Evolutionary conservation across 2,888 invertebrate genomes (phyloP).

Genomic region (Barypeithes pellucidus): DNA sequence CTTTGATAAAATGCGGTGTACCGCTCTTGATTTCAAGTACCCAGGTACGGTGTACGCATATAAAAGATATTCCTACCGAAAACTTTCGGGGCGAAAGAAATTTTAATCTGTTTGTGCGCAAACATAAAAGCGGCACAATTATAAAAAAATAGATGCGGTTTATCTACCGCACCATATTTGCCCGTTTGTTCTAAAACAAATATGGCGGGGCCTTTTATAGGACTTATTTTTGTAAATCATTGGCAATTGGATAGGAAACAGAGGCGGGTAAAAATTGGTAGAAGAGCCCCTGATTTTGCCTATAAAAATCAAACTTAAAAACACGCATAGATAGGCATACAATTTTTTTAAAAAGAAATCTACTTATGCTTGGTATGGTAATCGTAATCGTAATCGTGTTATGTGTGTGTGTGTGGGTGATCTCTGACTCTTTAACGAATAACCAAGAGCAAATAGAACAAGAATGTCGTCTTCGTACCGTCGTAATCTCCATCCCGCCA

Average conservation of each 20-base stretch:
- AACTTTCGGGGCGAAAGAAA: slow-evolving; percentile 20
- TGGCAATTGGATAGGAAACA: not conserved
- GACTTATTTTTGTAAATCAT: slow-evolving; percentile 8
- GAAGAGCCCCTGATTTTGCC: too few relatives aligned
- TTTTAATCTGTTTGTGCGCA: slow-evolving; percentile 25
- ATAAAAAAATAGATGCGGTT: slow-evolving; percentile 8
- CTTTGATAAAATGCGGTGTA: slow-evolving; percentile 15
- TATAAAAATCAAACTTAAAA: too few relatives aligned
- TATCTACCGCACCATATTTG: slow-evolving; percentile 23
- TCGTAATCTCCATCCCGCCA: not conserved
- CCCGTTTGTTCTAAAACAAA: slow-evolving; percentile 23
- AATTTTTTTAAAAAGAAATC: too few relatives aligned
- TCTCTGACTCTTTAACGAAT: slow-evolving; percentile 4
- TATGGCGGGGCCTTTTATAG: slow-evolving; percentile 17
- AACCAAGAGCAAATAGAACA: not conserved
- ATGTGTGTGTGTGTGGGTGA: too few relatives aligned
- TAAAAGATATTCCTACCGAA: slow-evolving; percentile 15
- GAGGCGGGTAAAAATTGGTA: too few relatives aligned
- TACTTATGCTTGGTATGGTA: too few relatives aligned
- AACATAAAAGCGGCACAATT: slow-evolving; percentile 22
- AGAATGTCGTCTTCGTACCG: slow-evolving; percentile 13
- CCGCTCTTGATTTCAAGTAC: slow-evolving; percentile 6
- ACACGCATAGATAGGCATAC: too few relatives aligned
- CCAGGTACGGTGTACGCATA: slow-evolving; percentile 11
- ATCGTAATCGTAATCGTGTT: too few relatives aligned